Conservation (phyloP, 2,888 invertebrate species). For the Ormia ochracea region DNA sequence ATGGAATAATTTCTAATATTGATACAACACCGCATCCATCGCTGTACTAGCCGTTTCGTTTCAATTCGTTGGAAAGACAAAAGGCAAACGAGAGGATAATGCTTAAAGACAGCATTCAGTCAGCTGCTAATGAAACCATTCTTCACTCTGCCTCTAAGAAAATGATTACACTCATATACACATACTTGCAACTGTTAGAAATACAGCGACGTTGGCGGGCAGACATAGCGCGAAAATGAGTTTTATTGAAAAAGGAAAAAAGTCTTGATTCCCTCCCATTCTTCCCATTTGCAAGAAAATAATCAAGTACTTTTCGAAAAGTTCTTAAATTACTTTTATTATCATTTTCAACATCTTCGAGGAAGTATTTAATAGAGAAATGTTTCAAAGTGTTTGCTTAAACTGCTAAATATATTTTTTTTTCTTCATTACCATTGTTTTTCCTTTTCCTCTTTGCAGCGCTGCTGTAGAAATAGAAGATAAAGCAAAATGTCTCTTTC, state of each 20-base stretch:
- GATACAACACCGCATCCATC: background rate
- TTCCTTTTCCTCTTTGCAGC: background rate
- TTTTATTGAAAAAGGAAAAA: constrained; percentile 45
- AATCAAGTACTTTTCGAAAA: constrained; percentile 62
- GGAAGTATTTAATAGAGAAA: constrained; percentile 55
- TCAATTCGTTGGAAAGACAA: constrained; percentile 35
- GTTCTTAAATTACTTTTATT: constrained; percentile 68
- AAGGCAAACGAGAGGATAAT: constrained; percentile 38
- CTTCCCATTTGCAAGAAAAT: constrained; percentile 43
- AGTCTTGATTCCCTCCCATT: constrained; percentile 36
- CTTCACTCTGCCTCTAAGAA: background rate
- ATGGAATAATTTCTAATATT: constrained; percentile 31
- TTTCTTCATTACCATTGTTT: background rate
- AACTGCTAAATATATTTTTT: constrained; percentile 37
- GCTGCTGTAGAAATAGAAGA: background rate
- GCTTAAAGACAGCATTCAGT: constrained; percentile 49
- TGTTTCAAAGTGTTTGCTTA: constrained; percentile 47
- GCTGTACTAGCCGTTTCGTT: constrained; percentile 17
- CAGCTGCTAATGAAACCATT: constrained; percentile 45
- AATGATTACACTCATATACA: background rate
- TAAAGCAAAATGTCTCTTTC: constrained; percentile 13
- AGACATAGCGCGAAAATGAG: constrained; percentile 52
- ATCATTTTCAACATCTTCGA: constrained; percentile 63
- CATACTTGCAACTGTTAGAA: background rate
- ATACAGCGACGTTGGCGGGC: background rate